Evolutionary conservation across 2,888 invertebrate genomes (phyloP).

Genomic region (Agapostemon virescens): DNA sequence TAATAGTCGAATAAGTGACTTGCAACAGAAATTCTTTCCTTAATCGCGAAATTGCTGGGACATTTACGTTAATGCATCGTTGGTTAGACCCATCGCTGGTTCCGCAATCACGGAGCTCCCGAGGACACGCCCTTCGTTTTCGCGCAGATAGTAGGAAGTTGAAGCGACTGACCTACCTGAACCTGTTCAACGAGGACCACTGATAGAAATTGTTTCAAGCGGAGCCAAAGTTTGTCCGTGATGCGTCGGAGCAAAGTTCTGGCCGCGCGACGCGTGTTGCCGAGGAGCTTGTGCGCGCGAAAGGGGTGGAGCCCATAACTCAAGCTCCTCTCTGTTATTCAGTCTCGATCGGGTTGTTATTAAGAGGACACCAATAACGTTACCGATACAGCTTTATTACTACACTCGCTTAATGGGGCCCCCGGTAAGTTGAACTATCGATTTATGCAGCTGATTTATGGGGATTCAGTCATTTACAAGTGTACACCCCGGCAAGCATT

Average conservation of each 20-base stretch:
- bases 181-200: not conserved
- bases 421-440: constrained; percentile 74
- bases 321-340: constrained; percentile 74
- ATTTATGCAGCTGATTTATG: constrained; percentile 74
- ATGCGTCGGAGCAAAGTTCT: constrained; percentile 21
- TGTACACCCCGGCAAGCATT: constrained; percentile 19
- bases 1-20: too few species aligned
- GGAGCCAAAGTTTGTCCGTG: constrained; percentile 40
- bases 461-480: constrained; percentile 68
- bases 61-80: not conserved
- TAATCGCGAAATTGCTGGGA: too few species aligned
- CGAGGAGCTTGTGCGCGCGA: constrained; percentile 46
- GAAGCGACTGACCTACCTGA: constrained; percentile 26
- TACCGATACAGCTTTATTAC: constrained; percentile 78
- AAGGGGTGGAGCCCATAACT: constrained; percentile 72
- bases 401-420: constrained; percentile 71
- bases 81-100: not conserved
- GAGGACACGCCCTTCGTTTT: constrained; percentile 15
- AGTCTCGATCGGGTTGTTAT: constrained; percentile 72
- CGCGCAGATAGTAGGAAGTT: constrained; percentile 16
- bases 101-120: not conserved
- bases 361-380: constrained; percentile 79
- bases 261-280: constrained; percentile 38
- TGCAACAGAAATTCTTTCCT: too few species aligned
- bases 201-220: constrained; percentile 21